Conservation (phyloP, 2,797 vertebrate genomes). For the Danionella dracula region DNA sequence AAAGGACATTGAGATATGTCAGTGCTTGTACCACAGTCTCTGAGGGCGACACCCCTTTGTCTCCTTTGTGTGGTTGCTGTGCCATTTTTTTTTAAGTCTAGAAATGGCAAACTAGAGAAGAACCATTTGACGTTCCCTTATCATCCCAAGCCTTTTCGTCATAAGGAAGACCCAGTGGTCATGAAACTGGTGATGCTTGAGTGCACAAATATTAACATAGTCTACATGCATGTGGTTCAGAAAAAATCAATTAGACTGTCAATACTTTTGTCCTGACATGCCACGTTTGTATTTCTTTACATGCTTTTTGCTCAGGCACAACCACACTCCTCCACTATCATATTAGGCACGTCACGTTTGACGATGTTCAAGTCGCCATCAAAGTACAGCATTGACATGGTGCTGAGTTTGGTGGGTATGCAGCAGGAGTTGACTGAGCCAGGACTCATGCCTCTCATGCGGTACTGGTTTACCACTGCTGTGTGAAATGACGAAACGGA, state of each 20-base stretch:
- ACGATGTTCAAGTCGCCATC: slow-evolving; percentile 98
- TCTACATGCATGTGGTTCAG: slow-evolving; percentile 64
- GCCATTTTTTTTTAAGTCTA: slow-evolving; percentile 69
- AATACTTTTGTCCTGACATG: slow-evolving; percentile 49
- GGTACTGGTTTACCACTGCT: slow-evolving; percentile 97
- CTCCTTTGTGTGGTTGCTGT: slow-evolving; percentile 3
- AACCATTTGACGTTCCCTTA: slow-evolving; percentile 67
- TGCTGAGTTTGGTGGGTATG: slow-evolving; percentile 97
- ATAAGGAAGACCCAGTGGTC: slow-evolving; percentile 39
- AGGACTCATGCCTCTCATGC: slow-evolving; percentile 92
- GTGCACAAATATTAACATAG: slow-evolving; percentile 52
- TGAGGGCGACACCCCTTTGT: slow-evolving; percentile 43
- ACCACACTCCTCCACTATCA: slow-evolving; percentile 99
- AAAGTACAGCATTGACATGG: slow-evolving; percentile 99
- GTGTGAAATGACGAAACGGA: slow-evolving; percentile 98
- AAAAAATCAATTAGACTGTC: slow-evolving; percentile 54
- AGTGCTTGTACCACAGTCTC: slow-evolving; percentile 60
- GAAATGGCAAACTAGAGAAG: slow-evolving; percentile 72
- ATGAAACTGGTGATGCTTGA: slow-evolving; percentile 60
- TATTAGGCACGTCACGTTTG: slow-evolving; percentile 97
- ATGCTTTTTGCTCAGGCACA: slow-evolving; percentile 78
- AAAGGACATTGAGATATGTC: slow-evolving; percentile 44
- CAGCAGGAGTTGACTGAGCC: slow-evolving; percentile 97
- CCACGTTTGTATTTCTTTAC: slow-evolving; percentile 41
- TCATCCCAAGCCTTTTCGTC: slow-evolving; percentile 48